phyloP scores from a whole-genome alignment of 2,888 invertebrate genomes.

The Cinara cedri region DNA sequence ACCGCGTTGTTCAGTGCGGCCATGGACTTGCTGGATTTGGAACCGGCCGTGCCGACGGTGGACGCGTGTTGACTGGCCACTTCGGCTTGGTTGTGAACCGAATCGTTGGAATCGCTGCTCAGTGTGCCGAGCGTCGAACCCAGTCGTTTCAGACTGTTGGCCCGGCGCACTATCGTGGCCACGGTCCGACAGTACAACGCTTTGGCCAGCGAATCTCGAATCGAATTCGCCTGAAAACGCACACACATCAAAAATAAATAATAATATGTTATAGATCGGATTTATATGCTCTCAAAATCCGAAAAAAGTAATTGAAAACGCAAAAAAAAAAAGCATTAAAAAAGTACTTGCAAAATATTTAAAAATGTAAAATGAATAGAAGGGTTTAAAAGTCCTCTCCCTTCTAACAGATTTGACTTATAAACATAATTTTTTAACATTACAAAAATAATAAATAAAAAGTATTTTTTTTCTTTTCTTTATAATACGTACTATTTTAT shows the following conservation, averaged over 20 bases:
- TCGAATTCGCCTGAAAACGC: constrained; percentile 73
- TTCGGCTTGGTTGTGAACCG: constrained; percentile 85
- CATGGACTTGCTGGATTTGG: constrained; percentile 78
- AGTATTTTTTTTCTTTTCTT: too few species aligned
- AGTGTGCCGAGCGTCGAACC: constrained; percentile 71
- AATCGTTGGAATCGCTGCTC: constrained; percentile 90
- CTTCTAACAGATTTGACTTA: too few species aligned
- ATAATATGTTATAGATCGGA: too few species aligned
- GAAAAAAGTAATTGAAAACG: background rate
- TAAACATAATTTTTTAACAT: too few species aligned
- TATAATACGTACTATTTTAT: too few species aligned
- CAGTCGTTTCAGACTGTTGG: constrained; percentile 86
- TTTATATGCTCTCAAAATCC: too few species aligned
- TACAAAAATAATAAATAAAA: too few species aligned
- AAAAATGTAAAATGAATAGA: too few species aligned
- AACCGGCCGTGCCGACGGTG: constrained; percentile 79
- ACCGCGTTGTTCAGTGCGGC: constrained; percentile 90
- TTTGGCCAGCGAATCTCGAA: constrained; percentile 87
- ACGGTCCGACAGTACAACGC: constrained; percentile 93
- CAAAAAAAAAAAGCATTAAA: background rate
- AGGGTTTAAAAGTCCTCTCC: too few species aligned
- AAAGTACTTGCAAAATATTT: too few species aligned
- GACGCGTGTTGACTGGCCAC: constrained; percentile 85
- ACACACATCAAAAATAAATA: background rate
- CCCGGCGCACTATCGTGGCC: constrained; percentile 89